Percentiles rank a stretch among this genome's conserved stretches.
phyloP scores from a whole-genome alignment of 92 coral and sea anemone species.

The Actinernus sp. region DNA sequence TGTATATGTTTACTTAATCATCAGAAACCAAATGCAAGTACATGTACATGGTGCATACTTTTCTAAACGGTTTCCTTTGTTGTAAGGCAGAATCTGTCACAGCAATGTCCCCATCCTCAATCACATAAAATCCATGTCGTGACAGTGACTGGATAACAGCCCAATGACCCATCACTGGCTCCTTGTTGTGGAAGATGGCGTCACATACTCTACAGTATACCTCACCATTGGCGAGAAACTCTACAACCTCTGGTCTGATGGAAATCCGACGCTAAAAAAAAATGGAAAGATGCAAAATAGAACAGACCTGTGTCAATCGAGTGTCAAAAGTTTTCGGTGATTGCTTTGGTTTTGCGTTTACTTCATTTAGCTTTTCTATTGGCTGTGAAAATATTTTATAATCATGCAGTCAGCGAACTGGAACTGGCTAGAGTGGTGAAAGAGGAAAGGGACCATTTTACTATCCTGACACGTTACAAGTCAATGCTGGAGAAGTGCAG shows the following conservation, averaged over 20 bases:
- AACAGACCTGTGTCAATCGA: too few species aligned
- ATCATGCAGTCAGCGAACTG: background rate
- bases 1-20: too few species aligned
- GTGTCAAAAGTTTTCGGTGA: too few species aligned
- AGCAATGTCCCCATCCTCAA: slow-evolving; percentile 94
- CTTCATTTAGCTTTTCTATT: too few species aligned
- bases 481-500: too few species aligned
- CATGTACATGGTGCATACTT: slow-evolving; percentile 43
- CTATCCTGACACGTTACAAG: too few species aligned
- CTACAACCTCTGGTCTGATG: slow-evolving; percentile 87
- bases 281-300: too few species aligned
- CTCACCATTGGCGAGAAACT: slow-evolving; percentile 85
- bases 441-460: too few species aligned
- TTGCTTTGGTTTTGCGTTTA: too few species aligned
- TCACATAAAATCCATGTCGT: slow-evolving; percentile 92
- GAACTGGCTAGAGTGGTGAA: too few species aligned
- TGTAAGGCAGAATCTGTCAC: slow-evolving; percentile 94
- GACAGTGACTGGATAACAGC: slow-evolving; percentile 91
- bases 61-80: slow-evolving; percentile 88
- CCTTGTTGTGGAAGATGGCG: slow-evolving; percentile 72
- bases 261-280: slow-evolving; percentile 69
- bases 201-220: slow-evolving; percentile 87
- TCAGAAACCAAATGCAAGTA: too few species aligned
- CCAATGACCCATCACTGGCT: slow-evolving; percentile 90
- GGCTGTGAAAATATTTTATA: too few species aligned